Evolutionary conservation across 2,888 invertebrate species (phyloP), one percentile per base, ranked within the genome.

Genomic region (Oasisia sp.): DNA sequence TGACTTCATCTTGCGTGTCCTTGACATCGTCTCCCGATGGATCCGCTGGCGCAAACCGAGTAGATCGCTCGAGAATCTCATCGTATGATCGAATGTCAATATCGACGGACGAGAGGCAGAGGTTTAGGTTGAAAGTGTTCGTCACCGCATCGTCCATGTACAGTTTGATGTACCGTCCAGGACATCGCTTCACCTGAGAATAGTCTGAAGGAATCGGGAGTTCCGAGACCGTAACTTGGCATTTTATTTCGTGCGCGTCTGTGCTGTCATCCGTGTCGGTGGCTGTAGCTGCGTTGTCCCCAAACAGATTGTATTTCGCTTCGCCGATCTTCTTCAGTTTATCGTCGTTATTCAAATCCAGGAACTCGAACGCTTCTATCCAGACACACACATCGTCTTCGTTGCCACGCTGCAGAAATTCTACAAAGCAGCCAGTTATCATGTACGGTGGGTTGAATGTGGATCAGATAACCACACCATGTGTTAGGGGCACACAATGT

Each of bases 301-400:
- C 74, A 74, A 74, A 74, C 7, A 74, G 19, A 27, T 19, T 74
- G 74, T 74, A 74, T 74, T 74, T 74, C 74, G n/a, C 27, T 74
- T 74, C 74, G 74, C 74, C 74, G 19, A 74, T 74, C 74, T 74
- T 74, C 74, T 74, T 74, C 19, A 74, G 74, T 7, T 74, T 74
- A 7, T 74, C 74, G 27, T 74, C 74, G 74, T 74, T 27, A 27
- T 74, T 74, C 27, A 74, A 74, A 74, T 74, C 74, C 74, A 74
- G 74, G 74, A 74, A 74, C 74, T 74, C 74, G 27, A 74, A 74
- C 74, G 74, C 74, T 74, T 74, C 74, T 74, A 74, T 19, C 74
- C 74, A 74, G 74, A 74, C 27, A 74, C 74, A 74, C 27, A 74
- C 27, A 7, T 74, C n/a, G 27, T 74, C 74, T 74, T 74, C 27